Evolutionary conservation across 2,113 vertebrate species (phyloP), one percentile per base, ranked within the genome.

Genomic region (Microcebus ravelobensis): DNA sequence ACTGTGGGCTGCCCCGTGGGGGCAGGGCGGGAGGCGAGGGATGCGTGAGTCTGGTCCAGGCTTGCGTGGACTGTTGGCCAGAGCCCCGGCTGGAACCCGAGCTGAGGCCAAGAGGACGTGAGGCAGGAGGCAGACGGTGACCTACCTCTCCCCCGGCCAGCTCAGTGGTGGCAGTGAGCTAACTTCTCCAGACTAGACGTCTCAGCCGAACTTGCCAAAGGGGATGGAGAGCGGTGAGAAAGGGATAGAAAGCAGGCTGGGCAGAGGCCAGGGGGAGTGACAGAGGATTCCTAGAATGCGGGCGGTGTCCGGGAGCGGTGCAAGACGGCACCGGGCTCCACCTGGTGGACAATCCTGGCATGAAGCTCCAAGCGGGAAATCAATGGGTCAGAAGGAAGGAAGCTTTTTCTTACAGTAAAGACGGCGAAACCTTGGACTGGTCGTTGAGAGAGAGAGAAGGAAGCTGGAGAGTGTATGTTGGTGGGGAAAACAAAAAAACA

Each of bases 301-400:
- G 36, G 27, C 21, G 13, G 1, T 1, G 29, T 34, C 0, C 1
- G 12, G n/a, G 17, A 21, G 27, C 36, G 34, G 13, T 8, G 21
- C 31, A 27, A 73, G 39, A 34, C 2, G 2, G n/a, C 17, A 3
- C 31, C 25, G 50, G 50, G 23, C 23, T 61, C 50, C 70, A 36
- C 81, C 94, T 95, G 55, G 61, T 79, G 71, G 81, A 57, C 70
- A 34, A 6, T 18, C 39, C 59, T 20, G 50, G 80, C 87, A 34
- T 48, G 25, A 74, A 77, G 50, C 48, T 4, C 80, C 48, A 23
- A 21, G 6, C 52, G 3, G 71, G 71, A 79, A 85, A 67, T 31
- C 13, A 91, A 39, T 55, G 6, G 50, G 12, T 80, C 17, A 55
- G 48, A 31, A 1, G 39, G 52, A 61, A 76, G 20, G 48, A 17